Evolutionary conservation across 2,797 vertebrate genomes (phyloP), one percentile per base, ranked within the genome.

Genomic region (Sebastes vulpes): DNA sequence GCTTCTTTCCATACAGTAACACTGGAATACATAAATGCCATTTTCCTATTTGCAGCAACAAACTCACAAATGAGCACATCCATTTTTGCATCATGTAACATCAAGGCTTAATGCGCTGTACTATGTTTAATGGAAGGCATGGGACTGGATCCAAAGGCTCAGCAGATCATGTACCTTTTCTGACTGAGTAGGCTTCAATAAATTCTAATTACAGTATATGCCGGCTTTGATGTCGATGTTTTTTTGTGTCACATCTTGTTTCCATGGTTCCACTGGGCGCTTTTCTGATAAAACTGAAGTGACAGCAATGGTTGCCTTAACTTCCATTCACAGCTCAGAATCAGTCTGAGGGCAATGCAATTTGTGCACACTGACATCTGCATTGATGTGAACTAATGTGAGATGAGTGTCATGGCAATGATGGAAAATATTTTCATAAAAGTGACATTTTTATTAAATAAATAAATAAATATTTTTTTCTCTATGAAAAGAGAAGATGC

Each of bases 301-400:
- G 94, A 95, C 95, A 95, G 94, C 92, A 75, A 83, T 81, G 90
- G 91, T 88, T 92, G 91, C 91, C 87, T 89, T 90, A 93, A 94
- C 93, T 93, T 92, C 91, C 89, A 90, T 93, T 94, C 91, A 94
- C 92, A 91, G 93, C 86, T 92, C 83, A 21, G 87, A 93, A 89
- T 89, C 87, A 82, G 92, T 93, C 90, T 92, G 89, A 94, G 92
- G 93, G 92, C 93, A 93, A 89, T 81, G 90, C 86, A 90, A 93
- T 93, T 92, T 93, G 91, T 88, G 87, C 86, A 83, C 81, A 82
- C 84, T 94, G 93, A 95, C 95, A 92, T 95, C 91, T 93, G 89
- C 93, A 90, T 92, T 95, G 92, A 94, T 91, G 91, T 94, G 94
- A 86, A 91, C 91, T 93, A 94, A 94, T 94, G 92, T 64, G 83